Conservation (phyloP, 2,888 invertebrate genomes). For the Tachina fera region DNA sequence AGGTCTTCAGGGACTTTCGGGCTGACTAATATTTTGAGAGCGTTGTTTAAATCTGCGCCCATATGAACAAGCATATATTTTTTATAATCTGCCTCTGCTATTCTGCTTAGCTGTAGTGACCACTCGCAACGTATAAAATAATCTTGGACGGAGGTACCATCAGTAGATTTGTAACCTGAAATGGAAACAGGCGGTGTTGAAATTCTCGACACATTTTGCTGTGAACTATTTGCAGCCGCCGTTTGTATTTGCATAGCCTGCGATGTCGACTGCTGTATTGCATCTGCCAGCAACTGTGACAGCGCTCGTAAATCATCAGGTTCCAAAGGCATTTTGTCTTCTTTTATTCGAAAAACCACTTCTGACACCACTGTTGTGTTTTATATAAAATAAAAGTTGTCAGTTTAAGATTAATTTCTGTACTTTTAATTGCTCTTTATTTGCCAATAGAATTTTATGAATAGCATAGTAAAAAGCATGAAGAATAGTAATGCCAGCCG, state of each 20-base stretch:
- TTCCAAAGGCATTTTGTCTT: conserved; percentile 25
- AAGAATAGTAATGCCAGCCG: no score
- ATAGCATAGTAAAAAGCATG: no score
- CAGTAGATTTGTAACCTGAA: not conserved
- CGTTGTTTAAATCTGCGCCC: conserved; percentile 28
- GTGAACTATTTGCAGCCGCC: not conserved
- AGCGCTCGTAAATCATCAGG: not conserved
- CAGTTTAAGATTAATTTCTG: no score
- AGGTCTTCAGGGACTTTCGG: no score
- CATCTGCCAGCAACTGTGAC: conserved; percentile 18
- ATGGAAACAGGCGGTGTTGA: conserved; percentile 19
- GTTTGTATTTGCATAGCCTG: not conserved
- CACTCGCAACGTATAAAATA: conserved; percentile 38
- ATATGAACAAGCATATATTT: conserved; percentile 37
- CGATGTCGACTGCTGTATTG: not conserved
- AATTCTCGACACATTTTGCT: not conserved
- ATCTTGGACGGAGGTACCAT: conserved; percentile 11
- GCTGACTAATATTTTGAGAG: conserved; percentile 14
- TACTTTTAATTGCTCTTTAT: no score
- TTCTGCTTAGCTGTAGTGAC: conserved; percentile 24
- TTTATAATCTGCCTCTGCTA: conserved; percentile 4
- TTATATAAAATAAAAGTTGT: no score
- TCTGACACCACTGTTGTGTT: conserved; percentile 42
- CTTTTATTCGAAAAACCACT: not conserved
- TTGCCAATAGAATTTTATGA: no score